Evolutionary conservation across 2,888 invertebrate species (phyloP).

Genomic region (Eristalis intricaria): DNA sequence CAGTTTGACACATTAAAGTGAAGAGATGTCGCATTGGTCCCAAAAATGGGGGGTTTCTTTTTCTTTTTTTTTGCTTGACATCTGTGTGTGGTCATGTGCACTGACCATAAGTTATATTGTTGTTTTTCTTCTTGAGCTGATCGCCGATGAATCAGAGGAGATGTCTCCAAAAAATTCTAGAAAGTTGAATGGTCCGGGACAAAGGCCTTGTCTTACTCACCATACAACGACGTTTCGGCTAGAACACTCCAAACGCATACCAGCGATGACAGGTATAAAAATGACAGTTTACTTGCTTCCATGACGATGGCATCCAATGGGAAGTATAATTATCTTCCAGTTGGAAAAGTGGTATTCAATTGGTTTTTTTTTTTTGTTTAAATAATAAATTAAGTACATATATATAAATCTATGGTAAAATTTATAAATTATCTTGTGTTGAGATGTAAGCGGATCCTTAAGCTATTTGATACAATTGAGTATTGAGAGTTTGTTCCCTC

Average conservation of each 20-base stretch:
- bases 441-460: background rate
- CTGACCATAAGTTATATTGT: constrained; percentile 32
- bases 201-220: constrained; percentile 57
- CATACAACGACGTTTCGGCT: constrained; percentile 64
- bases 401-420: constrained; percentile 15
- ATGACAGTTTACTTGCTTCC: constrained; percentile 73
- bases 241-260: constrained; percentile 74
- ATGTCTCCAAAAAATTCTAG: constrained; percentile 14
- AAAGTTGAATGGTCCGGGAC: constrained; percentile 35
- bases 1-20: background rate
- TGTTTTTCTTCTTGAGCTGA: background rate
- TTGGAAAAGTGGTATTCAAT: constrained; percentile 8
- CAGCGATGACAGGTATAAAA: constrained; percentile 73
- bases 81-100: constrained; percentile 44
- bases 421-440: background rate
- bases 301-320: constrained; percentile 72
- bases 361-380: constrained; percentile 13
- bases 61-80: constrained; percentile 38
- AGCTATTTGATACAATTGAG: constrained; percentile 46
- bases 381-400: constrained; percentile 41
- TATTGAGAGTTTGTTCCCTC: constrained; percentile 28
- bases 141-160: constrained; percentile 50
- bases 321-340: background rate
- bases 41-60: constrained; percentile 11
- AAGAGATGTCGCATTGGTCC: background rate